Conservation (phyloP, 1,140 invertebrate genomes). For the Uloborus diversus region DNA sequence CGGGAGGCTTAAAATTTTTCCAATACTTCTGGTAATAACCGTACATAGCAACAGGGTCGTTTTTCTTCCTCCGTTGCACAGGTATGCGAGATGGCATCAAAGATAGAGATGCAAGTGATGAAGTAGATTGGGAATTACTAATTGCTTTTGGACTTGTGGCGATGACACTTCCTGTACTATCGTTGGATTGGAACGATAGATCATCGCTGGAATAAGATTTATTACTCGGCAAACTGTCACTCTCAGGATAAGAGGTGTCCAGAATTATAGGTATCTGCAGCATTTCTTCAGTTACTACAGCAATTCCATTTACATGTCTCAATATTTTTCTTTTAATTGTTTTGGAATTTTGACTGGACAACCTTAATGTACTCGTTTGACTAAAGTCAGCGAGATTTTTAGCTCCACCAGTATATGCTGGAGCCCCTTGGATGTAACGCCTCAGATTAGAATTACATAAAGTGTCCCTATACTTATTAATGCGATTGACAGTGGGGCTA, state of each 20-base stretch:
- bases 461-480: neutral
- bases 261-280: constrained; percentile 33
- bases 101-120: constrained; percentile 2
- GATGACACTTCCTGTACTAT: constrained; percentile 17
- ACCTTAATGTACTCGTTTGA: neutral
- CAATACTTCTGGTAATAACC: constrained; percentile 48
- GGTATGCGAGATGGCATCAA: neutral
- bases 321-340: constrained; percentile 36
- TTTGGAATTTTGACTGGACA: neutral
- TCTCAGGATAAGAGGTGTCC: constrained; percentile 10
- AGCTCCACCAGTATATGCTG: neutral
- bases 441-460: neutral
- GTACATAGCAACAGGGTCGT: constrained; percentile 50
- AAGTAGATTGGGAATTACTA: constrained; percentile 14
- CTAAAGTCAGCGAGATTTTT: neutral
- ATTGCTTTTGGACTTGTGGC: constrained; percentile 9
- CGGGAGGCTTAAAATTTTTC: constrained; percentile 42
- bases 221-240: neutral
- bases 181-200: constrained; percentile 22
- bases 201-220: constrained; percentile 34
- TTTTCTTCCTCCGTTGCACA: constrained; percentile 6
- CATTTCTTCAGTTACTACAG: constrained; percentile 30
- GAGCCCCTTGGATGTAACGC: neutral
- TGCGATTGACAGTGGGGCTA: neutral
- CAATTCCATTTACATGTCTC: constrained; percentile 8